Evolutionary conservation across 2,113 vertebrate species (phyloP).

Genomic region (Aegotheles bennettii): DNA sequence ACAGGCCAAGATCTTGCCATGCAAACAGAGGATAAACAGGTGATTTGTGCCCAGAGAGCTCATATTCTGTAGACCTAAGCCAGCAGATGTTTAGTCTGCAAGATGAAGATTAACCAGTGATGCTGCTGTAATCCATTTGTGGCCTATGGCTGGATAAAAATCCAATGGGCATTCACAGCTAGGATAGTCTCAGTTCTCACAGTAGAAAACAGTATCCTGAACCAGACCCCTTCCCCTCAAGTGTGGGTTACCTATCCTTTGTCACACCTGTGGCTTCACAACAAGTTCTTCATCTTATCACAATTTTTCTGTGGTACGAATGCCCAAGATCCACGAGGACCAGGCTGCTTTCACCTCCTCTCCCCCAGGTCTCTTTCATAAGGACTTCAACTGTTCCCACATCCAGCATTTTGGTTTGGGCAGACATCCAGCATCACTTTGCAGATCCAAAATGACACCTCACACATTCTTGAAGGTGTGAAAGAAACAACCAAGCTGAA

Average conservation of each 20-base stretch:
- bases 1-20: neutral
- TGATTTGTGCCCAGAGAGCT: neutral
- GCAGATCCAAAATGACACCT: conserved; percentile 33
- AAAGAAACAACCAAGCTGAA: conserved; percentile 62
- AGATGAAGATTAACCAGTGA: neutral
- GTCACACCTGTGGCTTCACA: neutral
- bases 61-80: neutral
- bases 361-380: neutral
- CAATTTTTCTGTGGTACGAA: neutral
- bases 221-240: neutral
- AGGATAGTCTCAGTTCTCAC: neutral
- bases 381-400: conserved; percentile 22
- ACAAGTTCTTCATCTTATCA: neutral
- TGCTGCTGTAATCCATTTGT: neutral
- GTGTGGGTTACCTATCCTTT: neutral
- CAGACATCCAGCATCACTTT: conserved; percentile 45
- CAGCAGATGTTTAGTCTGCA: neutral
- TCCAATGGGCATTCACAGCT: neutral
- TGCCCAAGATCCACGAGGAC: fast-evolving
- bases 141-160: neutral
- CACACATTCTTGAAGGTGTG: conserved; percentile 47
- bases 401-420: conserved; percentile 19
- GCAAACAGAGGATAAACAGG: neutral
- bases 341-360: neutral
- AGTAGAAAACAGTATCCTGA: neutral